These are phyloP conservation scores for Aotus griseimembra DNA, from an alignment of 2,797 vertebrate species.

Conservation along the genomic window DNA sequence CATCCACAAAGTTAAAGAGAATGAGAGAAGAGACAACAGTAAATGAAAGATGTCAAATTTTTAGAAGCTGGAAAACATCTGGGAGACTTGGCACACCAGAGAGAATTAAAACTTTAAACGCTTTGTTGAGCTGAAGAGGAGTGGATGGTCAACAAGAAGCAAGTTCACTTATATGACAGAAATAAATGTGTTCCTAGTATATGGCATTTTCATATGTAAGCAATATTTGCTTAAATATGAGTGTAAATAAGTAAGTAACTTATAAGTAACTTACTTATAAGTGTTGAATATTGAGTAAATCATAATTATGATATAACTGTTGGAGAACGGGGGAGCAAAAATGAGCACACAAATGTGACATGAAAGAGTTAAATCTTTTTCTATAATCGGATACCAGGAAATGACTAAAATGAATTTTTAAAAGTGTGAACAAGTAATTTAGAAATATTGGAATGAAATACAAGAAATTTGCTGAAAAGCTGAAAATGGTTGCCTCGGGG, in stretches of 20 bases:
- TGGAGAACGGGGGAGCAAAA: not conserved
- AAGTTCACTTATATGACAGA: not conserved
- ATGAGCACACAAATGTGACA: not conserved
- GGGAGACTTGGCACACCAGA: not conserved
- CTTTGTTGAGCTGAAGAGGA: not conserved
- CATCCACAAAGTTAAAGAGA: not conserved
- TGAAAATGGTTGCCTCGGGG: not conserved
- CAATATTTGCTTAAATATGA: not conserved
- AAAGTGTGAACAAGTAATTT: not conserved
- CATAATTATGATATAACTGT: not conserved
- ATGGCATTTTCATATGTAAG: not conserved
- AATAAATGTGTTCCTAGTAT: not conserved
- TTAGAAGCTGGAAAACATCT: not conserved
- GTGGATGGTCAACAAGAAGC: not conserved
- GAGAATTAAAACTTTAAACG: conserved; percentile 13
- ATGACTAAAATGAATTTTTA: not conserved
- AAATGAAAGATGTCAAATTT: not conserved
- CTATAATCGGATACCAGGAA: not conserved
- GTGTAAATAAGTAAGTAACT: not conserved
- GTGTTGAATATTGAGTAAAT: not conserved
- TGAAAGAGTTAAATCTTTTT: not conserved
- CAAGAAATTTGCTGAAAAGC: not conserved
- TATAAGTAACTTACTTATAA: not conserved
- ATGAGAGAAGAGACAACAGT: not conserved
- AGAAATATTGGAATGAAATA: not conserved